Percentiles rank a stretch among this genome's conserved stretches.
These are phyloP conservation scores for Teinopalpus imperialis DNA, from an alignment of 2,888 invertebrate species.

Conservation along the genomic window DNA sequence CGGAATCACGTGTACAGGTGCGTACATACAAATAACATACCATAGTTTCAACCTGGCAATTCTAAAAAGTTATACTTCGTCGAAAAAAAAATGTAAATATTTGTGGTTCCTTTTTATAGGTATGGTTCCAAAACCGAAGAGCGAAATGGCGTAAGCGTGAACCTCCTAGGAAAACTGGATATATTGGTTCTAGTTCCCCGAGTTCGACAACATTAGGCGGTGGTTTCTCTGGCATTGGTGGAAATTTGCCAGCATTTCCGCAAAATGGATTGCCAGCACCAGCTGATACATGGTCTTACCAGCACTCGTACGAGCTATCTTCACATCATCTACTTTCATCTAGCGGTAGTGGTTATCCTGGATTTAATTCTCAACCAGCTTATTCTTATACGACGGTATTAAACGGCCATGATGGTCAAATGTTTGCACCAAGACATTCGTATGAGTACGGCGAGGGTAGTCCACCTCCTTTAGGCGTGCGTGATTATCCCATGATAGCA, in stretches of 20 bases:
- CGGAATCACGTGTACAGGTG: conserved; percentile 86
- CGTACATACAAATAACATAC: conserved; percentile 17
- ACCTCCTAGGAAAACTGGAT: conserved; percentile 94
- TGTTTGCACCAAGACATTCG: conserved; percentile 85
- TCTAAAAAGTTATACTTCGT: no score
- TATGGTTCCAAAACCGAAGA: conserved; percentile 95
- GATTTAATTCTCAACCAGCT: conserved; percentile 83
- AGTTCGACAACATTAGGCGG: conserved; percentile 86
- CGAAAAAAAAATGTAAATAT: no score
- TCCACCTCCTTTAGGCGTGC: conserved; percentile 83
- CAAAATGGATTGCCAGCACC: conserved; percentile 84
- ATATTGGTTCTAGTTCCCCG: conserved; percentile 86
- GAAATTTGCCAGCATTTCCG: conserved; percentile 77
- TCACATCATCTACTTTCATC: conserved; percentile 89
- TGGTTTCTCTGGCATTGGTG: conserved; percentile 77
- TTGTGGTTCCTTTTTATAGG: no score
- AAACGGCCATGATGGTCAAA: conserved; percentile 88
- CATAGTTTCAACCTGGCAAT: neutral
- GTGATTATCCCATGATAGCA: conserved; percentile 85
- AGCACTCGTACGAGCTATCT: conserved; percentile 88
- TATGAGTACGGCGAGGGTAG: conserved; percentile 83
- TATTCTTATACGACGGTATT: conserved; percentile 86
- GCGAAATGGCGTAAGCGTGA: conserved; percentile 98
- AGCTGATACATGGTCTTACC: conserved; percentile 91
- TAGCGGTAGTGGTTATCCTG: conserved; percentile 84